Evolutionary conservation across 2,888 invertebrate species (phyloP).

Genomic region (Cosmia trapezina): DNA sequence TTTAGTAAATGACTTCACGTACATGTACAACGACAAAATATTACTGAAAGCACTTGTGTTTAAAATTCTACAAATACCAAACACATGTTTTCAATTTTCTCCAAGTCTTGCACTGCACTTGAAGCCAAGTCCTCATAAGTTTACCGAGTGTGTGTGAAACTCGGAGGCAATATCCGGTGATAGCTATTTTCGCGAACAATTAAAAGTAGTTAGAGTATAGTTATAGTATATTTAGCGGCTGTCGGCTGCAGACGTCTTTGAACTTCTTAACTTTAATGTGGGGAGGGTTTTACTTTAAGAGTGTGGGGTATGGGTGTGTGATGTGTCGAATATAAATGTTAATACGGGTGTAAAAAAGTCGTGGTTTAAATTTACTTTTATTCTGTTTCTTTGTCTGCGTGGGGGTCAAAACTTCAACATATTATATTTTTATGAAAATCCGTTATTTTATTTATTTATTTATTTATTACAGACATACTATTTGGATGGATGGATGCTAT

Average conservation of each 20-base stretch:
- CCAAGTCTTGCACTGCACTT: constrained; percentile 27
- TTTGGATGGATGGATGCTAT: too few relatives aligned
- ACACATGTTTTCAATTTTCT: constrained; percentile 34
- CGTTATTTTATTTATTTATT: too few relatives aligned
- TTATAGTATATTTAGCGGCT: constrained; percentile 33
- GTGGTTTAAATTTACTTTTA: neutral
- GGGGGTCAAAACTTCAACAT: too few relatives aligned
- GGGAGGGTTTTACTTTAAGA: constrained; percentile 9
- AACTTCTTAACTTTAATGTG: constrained; percentile 17
- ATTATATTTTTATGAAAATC: too few relatives aligned
- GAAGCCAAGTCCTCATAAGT: constrained; percentile 30
- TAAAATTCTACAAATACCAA: neutral
- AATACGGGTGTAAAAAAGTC: neutral
- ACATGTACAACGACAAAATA: neutral
- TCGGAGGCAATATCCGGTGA: constrained; percentile 61
- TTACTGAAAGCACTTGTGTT: neutral
- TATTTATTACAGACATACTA: too few relatives aligned
- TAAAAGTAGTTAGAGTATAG: constrained; percentile 62
- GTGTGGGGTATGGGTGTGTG: neutral
- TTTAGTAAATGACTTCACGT: neutral
- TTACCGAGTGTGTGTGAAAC: constrained; percentile 22
- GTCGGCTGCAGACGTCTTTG: constrained; percentile 58
- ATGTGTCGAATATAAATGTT: constrained; percentile 25
- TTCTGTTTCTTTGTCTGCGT: neutral
- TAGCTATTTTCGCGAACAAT: constrained; percentile 62